These are phyloP conservation scores for Muscidifurax raptorellus DNA, from an alignment of 1,140 invertebrate genomes.

Conservation along the genomic window DNA sequence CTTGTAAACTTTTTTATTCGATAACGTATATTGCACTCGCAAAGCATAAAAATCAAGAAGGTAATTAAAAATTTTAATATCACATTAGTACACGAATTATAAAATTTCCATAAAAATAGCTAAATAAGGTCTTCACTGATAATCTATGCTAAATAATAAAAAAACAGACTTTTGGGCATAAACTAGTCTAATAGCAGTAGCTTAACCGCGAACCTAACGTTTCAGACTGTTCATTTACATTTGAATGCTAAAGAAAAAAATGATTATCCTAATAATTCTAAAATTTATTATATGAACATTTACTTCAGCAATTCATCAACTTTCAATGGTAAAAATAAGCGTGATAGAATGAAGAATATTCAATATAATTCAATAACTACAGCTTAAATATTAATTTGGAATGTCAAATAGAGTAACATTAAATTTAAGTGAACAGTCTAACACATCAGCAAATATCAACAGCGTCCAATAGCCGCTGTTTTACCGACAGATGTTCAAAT, in stretches of 20 bases:
- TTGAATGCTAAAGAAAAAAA: too few relatives aligned
- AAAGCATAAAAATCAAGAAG: not conserved
- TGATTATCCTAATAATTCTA: too few relatives aligned
- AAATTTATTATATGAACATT: too few relatives aligned
- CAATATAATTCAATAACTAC: not conserved
- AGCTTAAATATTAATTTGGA: conserved; percentile 28
- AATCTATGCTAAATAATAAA: conserved; percentile 30
- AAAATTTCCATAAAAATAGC: conserved; percentile 26
- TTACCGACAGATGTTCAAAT: not conserved
- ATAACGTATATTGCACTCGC: not conserved
- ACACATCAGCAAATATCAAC: not conserved
- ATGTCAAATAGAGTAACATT: conserved; percentile 1
- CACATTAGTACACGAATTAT: not conserved
- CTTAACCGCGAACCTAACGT: conserved; percentile 9
- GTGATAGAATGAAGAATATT: not conserved
- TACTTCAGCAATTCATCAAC: not conserved
- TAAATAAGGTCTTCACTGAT: not conserved
- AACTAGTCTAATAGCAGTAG: not conserved
- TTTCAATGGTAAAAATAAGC: not conserved
- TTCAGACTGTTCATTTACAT: conserved; percentile 25
- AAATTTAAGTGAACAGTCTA: conserved; percentile 40
- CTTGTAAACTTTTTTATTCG: not conserved
- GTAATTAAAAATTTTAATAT: conserved; percentile 1
- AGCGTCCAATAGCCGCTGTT: not conserved
- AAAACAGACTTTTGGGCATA: conserved; percentile 15